Evolutionary conservation across 2,797 vertebrate genomes (phyloP), one percentile per base, ranked within the genome.

Genomic region (Syngnathus acus): DNA sequence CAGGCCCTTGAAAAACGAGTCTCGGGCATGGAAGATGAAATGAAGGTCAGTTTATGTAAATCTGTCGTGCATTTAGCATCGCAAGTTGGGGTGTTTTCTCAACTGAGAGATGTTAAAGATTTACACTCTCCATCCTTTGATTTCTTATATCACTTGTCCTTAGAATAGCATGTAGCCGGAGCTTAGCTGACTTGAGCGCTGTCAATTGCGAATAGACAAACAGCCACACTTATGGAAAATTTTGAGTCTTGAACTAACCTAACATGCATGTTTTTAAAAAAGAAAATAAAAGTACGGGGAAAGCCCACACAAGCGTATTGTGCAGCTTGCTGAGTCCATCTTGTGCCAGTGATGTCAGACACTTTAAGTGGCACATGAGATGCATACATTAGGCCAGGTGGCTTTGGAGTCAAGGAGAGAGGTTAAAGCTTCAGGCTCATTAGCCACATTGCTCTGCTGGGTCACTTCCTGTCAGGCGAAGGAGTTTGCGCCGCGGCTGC

Each of bases 21-120:
- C 76, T 95, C 95, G 0, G 93, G 96, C 84, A 98, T 99, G 96
- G 95, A 98, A 68, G 96, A 95, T 68, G 96, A 98, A 72, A 79
- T 98, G 85, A 98, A 99, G 95, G 97, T 98, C 93, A 87, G 86
- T 80, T 21, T 21, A n/a, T 55, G 53, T 42, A 66, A 68, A 42
- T 43, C 45, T 68, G 53, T 38, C 2, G 63, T 51, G 51, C 19
- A 14, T 9, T 60, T 47, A 5, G 66, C 16, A 54, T 62, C 65
- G 19, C 75, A 64, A 64, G 65, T 62, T 74, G 61, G 48, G n/a
- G 45, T 62, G 39, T 43, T n/a, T 61, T 13, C 5, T 42, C 39
- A 32, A 42, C 39, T 14, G 59, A 16, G 39, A 42, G 59, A 61
- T 9, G 6, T 61, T n/a, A 10, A 26, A 62, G 5, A 21, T 40